A percentile compares a stretch with the other conserved stretches of the same genome.
These are phyloP conservation scores for Tragelaphus buxtoni DNA, from an alignment of 2,113 vertebrate species.

Conservation along the genomic window DNA sequence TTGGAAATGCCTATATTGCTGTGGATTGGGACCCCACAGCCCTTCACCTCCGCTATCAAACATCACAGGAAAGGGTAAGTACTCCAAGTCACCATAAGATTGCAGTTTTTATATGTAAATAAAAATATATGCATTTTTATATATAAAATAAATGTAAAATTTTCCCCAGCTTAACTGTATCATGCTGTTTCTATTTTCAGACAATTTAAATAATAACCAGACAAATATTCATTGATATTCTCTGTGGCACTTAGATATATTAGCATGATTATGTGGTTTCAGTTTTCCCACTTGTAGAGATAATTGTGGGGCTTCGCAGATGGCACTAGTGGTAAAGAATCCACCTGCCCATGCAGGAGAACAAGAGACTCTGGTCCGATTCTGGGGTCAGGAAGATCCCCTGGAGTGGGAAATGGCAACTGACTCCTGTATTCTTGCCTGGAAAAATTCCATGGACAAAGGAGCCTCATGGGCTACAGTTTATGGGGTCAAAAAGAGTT, in stretches of 20 bases:
- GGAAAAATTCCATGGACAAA: neutral
- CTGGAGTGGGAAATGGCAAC: neutral
- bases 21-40: conserved; percentile 99
- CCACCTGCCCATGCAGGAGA: neutral
- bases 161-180: neutral
- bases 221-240: neutral
- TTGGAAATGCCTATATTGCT: conserved; percentile 95
- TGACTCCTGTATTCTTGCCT: neutral
- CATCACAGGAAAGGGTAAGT: conserved; percentile 95
- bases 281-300: neutral
- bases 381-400: neutral
- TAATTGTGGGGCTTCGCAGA: neutral
- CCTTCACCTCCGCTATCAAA: conserved; percentile 97
- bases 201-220: neutral
- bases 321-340: neutral
- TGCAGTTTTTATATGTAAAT: conserved; percentile 16
- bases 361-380: neutral
- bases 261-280: neutral
- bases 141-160: neutral
- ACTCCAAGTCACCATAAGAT: neutral
- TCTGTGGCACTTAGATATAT: neutral
- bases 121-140: neutral
- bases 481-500: neutral
- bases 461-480: neutral
- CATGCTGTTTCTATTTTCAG: neutral